Base-by-base conservation (phyloP, 2,797 vertebrate species). In the Peromyscus nudipes region DNA sequence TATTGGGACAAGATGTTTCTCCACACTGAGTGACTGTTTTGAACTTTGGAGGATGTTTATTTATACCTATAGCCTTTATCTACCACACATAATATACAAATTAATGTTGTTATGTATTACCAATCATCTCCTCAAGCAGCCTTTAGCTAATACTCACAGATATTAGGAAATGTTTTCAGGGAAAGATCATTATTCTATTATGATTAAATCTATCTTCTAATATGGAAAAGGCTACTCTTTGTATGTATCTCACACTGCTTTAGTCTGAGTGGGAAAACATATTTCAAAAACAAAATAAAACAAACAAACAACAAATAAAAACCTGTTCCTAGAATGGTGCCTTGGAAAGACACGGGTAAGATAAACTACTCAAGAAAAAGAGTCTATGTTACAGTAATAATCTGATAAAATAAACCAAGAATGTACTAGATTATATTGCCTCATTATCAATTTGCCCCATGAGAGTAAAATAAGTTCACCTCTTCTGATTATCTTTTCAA, bases 261-360 rank as follows among this genome's bases (percentile, higher is more conserved):
- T 80, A 80, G 21, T 89, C 34, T 80, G 37, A 94, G 89, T 29
- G 31, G 17, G 31, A 93, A 92, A 97, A 83, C 6, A 89, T 23
- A 37, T 23, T 83, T 94, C 1, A 21, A 29, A 71, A 13, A 25
- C 52, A 65, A 16, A 76, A 27, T 23, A 37, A 81, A 40, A 40
- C 37, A 83, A 75, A 27, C 40, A 13, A 75, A 82, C 52, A 62
- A 29, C 25, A 83, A 29, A 40, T 25, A 31, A 65, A 43, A 10
- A 94, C 69, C 34, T 80, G 12, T 37, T 3, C 49, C 52, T 82
- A 46, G 49, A 76, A 85, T 19, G 31, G 25, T 29, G 43, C 34
- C 52, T 93, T 85, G 43, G 67, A 90, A 95, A 73, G n/a, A 93
- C 40, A 85, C 37, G 2, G 11, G 23, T 62, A 19, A 79, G 25